phyloP scores from a whole-genome alignment of 2,113 vertebrate genomes.

The Syngnathoides biaculeatus region DNA sequence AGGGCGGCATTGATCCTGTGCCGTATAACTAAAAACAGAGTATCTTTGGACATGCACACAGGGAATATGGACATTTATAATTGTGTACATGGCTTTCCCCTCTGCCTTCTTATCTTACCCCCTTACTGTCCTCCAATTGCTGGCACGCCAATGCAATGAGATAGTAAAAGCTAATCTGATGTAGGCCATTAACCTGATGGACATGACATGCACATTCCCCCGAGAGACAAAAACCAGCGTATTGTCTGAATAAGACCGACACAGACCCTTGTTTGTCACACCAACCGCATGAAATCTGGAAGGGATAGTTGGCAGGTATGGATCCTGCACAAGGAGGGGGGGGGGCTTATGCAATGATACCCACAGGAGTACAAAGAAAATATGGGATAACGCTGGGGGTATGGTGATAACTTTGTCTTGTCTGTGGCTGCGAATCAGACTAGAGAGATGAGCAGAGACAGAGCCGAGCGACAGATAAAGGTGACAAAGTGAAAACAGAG shows the following conservation, averaged over 20 bases:
- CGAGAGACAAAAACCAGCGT: conserved; percentile 12
- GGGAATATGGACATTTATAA: background rate
- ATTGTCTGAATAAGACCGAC: conserved; percentile 39
- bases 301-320: background rate
- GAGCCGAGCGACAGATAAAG: conserved; percentile 30
- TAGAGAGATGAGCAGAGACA: conserved; percentile 41
- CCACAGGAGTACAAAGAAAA: conserved; percentile 41
- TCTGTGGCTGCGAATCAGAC: conserved; percentile 38
- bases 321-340: conserved; percentile 4
- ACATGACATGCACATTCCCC: conserved; percentile 44
- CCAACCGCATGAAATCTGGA: conserved; percentile 19
- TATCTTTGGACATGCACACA: conserved; percentile 27
- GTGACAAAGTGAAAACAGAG: conserved; percentile 20
- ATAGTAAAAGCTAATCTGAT: conserved; percentile 65
- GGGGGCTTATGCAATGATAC: conserved; percentile 34
- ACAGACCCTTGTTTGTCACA: conserved; percentile 46
- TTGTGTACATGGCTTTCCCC: conserved; percentile 14
- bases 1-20: conserved; percentile 54
- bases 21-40: conserved; percentile 43
- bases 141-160: conserved; percentile 46
- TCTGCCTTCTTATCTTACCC: conserved; percentile 29
- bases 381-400: conserved; percentile 30
- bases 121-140: conserved; percentile 50
- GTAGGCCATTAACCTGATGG: conserved; percentile 55
- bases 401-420: conserved; percentile 60